These are phyloP conservation scores for Cydia fagiglandana DNA, from an alignment of 1,140 invertebrate genomes.

Conservation along the genomic window DNA sequence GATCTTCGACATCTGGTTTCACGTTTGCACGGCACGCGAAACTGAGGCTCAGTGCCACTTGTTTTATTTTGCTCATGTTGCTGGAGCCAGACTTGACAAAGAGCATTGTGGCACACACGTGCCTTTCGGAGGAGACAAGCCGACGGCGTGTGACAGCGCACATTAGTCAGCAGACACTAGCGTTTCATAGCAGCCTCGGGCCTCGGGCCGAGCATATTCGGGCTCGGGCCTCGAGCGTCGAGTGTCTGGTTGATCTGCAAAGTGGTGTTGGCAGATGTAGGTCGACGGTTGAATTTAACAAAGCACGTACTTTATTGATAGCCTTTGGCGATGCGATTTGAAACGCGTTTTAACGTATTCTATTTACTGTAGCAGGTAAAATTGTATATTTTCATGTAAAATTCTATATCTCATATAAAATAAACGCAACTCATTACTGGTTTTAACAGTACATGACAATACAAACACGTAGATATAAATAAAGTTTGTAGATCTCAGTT, in stretches of 20 bases:
- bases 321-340: background rate
- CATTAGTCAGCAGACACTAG: slow-evolving; percentile 28
- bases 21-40: too few species aligned
- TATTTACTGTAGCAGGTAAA: background rate
- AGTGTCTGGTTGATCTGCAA: slow-evolving; percentile 9
- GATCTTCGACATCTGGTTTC: too few species aligned
- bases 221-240: slow-evolving; percentile 10
- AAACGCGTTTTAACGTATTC: background rate
- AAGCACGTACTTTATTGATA: slow-evolving; percentile 11
- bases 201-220: slow-evolving; percentile 3
- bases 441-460: too few species aligned
- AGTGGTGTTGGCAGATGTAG: slow-evolving; percentile 20
- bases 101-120: slow-evolving; percentile 28
- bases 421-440: too few species aligned
- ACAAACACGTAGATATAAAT: too few species aligned
- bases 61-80: slow-evolving; percentile 16
- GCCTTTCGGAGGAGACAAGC: slow-evolving; percentile 24
- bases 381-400: background rate
- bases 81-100: slow-evolving; percentile 15
- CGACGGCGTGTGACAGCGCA: slow-evolving; percentile 22
- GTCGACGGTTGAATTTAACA: slow-evolving; percentile 8
- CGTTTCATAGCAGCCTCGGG: background rate
- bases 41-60: background rate
- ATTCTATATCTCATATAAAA: too few species aligned
- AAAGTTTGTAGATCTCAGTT: too few species aligned